Conservation (phyloP, 2,888 invertebrate genomes). For the Brenthis hecate region DNA sequence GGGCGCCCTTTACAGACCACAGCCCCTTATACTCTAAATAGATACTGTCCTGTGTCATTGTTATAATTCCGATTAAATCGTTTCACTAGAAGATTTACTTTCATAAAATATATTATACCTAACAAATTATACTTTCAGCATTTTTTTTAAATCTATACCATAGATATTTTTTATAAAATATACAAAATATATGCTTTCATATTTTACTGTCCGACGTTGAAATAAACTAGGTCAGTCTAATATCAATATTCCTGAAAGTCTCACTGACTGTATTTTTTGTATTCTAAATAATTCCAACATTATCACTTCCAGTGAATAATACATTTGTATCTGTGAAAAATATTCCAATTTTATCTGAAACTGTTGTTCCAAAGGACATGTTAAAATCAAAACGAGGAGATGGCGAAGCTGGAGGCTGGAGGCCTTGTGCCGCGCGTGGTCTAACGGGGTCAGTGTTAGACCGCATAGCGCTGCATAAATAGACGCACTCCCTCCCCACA, state of each 20-base stretch:
- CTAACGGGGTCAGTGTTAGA: conserved; percentile 81
- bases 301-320: background rate
- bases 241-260: conserved; percentile 1
- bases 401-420: conserved; percentile 44
- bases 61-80: conserved; percentile 16
- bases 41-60: conserved; percentile 23
- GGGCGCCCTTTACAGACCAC: conserved; percentile 75
- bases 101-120: background rate
- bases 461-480: conserved; percentile 78
- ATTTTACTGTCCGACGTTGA: no score
- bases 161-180: no score
- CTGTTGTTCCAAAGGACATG: conserved; percentile 32
- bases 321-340: background rate
- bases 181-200: no score
- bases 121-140: background rate
- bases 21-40: conserved; percentile 58
- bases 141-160: no score
- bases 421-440: conserved; percentile 69
- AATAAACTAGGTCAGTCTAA: background rate
- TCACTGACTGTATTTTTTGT: conserved; percentile 5
- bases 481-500: conserved; percentile 55
- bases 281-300: background rate
- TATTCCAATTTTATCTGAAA: conserved; percentile 6
- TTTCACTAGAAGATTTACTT: background rate
- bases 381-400: conserved; percentile 41